Conservation (phyloP, 2,113 vertebrate genomes). For the Actenoides hombroni region DNA sequence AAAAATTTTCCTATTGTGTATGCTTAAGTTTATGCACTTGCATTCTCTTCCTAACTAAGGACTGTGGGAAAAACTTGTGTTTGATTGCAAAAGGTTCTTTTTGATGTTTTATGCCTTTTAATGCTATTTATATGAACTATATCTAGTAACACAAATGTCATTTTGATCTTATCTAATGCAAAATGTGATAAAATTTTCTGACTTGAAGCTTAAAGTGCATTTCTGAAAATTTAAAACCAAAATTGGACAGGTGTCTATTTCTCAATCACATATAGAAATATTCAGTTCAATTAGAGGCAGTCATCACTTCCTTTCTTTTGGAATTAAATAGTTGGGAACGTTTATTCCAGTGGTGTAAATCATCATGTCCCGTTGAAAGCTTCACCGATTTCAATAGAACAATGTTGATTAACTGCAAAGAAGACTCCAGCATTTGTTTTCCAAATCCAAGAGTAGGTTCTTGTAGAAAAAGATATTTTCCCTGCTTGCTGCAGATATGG, state of each 20-base stretch:
- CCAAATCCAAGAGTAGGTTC: background rate
- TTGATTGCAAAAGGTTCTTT: background rate
- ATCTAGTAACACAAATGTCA: background rate
- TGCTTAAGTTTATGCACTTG: fast-evolving
- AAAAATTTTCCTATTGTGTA: background rate
- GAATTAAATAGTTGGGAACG: background rate
- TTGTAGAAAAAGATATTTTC: constrained; percentile 25
- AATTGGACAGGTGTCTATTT: background rate
- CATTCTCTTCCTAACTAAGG: background rate
- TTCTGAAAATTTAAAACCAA: background rate
- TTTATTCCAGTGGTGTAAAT: background rate
- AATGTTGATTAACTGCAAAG: background rate
- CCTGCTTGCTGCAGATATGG: constrained; percentile 8
- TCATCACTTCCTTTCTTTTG: background rate
- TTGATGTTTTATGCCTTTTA: background rate
- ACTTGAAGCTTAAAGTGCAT: background rate
- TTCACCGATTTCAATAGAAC: background rate
- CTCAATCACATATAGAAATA: background rate
- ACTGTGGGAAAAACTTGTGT: background rate
- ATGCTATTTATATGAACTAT: background rate
- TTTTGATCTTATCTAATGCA: background rate
- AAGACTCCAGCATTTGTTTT: background rate
- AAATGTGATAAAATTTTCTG: background rate
- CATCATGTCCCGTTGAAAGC: background rate
- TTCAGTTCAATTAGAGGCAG: background rate